Evolutionary conservation across 2,888 invertebrate genomes (phyloP).

Genomic region (Isotomurus palustris): DNA sequence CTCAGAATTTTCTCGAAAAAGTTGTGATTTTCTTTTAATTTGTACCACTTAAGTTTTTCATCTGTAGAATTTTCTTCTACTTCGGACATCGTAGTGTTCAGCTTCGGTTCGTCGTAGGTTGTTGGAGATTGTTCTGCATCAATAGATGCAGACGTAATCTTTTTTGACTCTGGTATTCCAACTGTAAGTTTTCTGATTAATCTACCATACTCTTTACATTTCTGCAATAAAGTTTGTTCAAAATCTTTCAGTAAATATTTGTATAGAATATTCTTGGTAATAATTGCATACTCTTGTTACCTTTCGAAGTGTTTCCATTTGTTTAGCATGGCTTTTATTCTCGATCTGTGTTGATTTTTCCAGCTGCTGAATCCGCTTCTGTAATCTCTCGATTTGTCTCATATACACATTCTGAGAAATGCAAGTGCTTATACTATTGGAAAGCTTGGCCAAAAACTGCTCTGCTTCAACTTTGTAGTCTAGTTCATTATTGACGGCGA

Average conservation of each 20-base stretch:
- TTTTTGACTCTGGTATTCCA: not conserved
- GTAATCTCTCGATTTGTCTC: not conserved
- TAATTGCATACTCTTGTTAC: too few species aligned
- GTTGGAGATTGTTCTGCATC: too few species aligned
- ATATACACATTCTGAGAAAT: not conserved
- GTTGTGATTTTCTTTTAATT: constrained; percentile 18
- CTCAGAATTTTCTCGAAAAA: constrained; percentile 5
- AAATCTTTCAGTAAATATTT: too few species aligned
- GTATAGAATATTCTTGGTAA: too few species aligned
- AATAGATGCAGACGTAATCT: too few species aligned
- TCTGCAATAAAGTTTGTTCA: not conserved
- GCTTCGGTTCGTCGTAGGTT: not conserved
- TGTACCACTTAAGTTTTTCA: not conserved
- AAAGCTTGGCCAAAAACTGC: too few species aligned
- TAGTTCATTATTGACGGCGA: too few species aligned
- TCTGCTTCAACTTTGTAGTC: too few species aligned
- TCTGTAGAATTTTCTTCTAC: not conserved
- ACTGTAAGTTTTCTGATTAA: not conserved
- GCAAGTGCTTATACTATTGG: too few species aligned
- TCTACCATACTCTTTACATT: not conserved
- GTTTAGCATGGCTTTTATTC: not conserved
- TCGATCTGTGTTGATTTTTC: not conserved
- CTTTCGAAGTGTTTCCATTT: not conserved
- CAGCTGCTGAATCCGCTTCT: not conserved
- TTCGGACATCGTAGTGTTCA: not conserved